Conservation (phyloP, 2,113 vertebrate species). For the Pelecanoides urinatrix region DNA sequence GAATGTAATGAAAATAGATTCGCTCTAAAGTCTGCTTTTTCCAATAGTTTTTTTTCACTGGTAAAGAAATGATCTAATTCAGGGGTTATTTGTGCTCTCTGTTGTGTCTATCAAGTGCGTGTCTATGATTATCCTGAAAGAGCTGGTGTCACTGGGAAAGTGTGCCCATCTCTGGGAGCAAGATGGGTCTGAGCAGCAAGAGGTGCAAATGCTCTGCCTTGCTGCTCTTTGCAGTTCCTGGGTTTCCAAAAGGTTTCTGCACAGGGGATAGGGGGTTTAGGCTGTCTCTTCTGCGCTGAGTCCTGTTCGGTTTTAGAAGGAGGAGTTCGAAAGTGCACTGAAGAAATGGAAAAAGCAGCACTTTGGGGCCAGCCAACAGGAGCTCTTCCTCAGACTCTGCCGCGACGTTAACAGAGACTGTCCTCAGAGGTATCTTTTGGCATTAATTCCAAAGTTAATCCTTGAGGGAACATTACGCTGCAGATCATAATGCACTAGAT, state of each 20-base stretch:
- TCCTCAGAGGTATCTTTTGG: not conserved
- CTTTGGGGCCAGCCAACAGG: not conserved
- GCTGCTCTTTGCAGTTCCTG: not conserved
- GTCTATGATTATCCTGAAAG: not conserved
- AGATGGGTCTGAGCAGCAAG: not conserved
- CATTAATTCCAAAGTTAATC: not conserved
- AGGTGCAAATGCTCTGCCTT: not conserved
- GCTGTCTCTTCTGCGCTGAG: not conserved
- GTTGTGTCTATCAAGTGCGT: not conserved
- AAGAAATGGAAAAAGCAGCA: not conserved
- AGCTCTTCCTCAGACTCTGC: not conserved
- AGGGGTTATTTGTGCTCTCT: not conserved
- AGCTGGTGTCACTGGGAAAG: not conserved
- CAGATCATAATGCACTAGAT: not conserved
- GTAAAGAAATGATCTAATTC: not conserved
- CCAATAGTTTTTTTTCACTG: not conserved
- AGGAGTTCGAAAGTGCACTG: not conserved
- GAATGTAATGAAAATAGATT: not conserved
- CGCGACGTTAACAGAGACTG: not conserved
- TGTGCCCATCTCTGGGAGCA: not conserved
- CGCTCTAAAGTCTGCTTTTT: not conserved
- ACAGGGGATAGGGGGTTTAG: accelerated
- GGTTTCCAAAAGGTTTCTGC: not conserved
- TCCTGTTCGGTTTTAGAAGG: not conserved
- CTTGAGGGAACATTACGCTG: not conserved